Percentiles rank a stretch among this genome's conserved stretches.
Evolutionary conservation across 2,888 invertebrate species (phyloP).

Genomic region (Metopia argyrocephala): DNA sequence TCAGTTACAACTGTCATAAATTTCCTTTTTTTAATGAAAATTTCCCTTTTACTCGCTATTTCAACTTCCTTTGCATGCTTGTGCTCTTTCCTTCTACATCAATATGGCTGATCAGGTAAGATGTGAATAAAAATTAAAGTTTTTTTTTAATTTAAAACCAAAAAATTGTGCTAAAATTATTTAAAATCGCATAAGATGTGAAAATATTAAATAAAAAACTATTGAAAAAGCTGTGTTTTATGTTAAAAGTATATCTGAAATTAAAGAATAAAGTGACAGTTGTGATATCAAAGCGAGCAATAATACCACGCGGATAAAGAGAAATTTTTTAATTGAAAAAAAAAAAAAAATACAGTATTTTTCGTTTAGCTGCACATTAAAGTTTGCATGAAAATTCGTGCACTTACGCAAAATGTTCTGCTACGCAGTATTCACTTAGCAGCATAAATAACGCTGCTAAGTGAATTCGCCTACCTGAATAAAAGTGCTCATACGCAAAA

Average conservation of each 20-base stretch:
- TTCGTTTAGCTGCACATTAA: too few species aligned
- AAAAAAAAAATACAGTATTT: background rate
- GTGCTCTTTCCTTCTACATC: constrained; percentile 78
- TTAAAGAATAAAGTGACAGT: constrained; percentile 35
- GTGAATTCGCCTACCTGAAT: too few species aligned
- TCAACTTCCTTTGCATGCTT: constrained; percentile 68
- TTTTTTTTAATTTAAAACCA: constrained; percentile 15
- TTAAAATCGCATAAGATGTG: constrained; percentile 14
- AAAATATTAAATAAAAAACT: constrained; percentile 6
- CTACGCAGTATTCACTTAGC: too few species aligned
- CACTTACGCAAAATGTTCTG: too few species aligned
- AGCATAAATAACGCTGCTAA: too few species aligned
- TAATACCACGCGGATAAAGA: constrained; percentile 45
- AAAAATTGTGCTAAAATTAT: constrained; percentile 43
- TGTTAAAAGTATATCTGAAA: constrained; percentile 14
- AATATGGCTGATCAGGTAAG: constrained; percentile 92
- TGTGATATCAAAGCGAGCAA: background rate
- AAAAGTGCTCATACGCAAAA: too few species aligned
- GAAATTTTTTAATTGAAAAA: constrained; percentile 14
- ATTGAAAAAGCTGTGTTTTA: background rate
- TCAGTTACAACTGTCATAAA: constrained; percentile 36
- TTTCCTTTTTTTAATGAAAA: constrained; percentile 32
- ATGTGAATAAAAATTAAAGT: constrained; percentile 67
- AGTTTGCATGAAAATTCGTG: too few species aligned
- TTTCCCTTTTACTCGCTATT: constrained; percentile 59